Conservation (phyloP, 1,140 invertebrate genomes). For the Heliconius hewitsoni region DNA sequence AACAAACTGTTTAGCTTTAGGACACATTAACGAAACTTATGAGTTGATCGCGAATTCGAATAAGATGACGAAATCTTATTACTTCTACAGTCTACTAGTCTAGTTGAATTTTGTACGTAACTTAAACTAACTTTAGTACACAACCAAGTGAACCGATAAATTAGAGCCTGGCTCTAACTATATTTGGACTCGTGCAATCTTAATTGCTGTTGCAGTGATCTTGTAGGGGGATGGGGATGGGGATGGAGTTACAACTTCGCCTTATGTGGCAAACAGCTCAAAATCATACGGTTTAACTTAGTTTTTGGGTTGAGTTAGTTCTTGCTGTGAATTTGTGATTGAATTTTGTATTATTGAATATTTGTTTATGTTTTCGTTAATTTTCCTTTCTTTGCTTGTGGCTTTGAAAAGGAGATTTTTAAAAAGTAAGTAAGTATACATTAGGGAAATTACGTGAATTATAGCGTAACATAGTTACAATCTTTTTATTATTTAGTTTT, state of each 20-base stretch:
- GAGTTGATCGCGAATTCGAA: too few species aligned
- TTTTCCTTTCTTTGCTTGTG: too few species aligned
- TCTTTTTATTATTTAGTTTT: too few species aligned
- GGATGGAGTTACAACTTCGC: constrained; percentile 36
- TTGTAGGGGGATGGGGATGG: constrained; percentile 24
- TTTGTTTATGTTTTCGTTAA: neutral
- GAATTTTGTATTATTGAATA: neutral
- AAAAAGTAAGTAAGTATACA: too few species aligned
- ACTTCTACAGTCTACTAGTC: neutral
- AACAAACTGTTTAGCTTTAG: too few species aligned
- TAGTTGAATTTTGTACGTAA: constrained; percentile 3
- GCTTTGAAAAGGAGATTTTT: too few species aligned
- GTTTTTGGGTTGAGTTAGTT: neutral
- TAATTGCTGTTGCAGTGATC: constrained; percentile 55
- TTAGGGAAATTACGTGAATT: too few species aligned
- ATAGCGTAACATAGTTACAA: too few species aligned
- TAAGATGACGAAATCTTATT: constrained; percentile 4
- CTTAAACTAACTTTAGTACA: neutral
- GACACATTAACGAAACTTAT: too few species aligned
- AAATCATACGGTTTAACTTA: constrained; percentile 37
- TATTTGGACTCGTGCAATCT: constrained; percentile 63
- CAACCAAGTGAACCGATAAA: constrained; percentile 50
- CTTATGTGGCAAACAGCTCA: constrained; percentile 34
- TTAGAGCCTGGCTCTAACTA: constrained; percentile 52
- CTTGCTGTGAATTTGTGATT: neutral